phyloP scores from a whole-genome alignment of 1,140 invertebrate species.

The Campoletis sonorensis region DNA sequence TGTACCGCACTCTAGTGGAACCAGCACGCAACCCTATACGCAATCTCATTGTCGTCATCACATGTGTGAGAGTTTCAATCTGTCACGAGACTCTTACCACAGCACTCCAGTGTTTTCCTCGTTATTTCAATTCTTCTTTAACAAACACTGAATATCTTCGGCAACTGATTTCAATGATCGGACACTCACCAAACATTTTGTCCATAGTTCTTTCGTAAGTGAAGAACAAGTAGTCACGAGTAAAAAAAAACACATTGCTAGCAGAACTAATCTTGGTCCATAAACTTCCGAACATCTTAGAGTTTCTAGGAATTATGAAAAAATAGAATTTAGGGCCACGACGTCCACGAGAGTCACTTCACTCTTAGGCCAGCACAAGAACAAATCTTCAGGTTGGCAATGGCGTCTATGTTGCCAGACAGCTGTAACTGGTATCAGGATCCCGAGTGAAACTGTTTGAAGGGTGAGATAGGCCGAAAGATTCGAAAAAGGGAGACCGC shows the following conservation, averaged over 20 bases:
- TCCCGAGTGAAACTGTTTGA: background rate
- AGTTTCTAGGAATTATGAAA: background rate
- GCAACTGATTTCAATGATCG: background rate
- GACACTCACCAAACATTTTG: background rate
- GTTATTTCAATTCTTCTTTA: background rate
- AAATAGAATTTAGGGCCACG: background rate
- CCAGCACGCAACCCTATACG: constrained; percentile 41
- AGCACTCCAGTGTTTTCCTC: background rate
- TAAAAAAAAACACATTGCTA: background rate
- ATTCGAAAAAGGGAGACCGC: constrained; percentile 38
- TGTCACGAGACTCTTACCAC: background rate
- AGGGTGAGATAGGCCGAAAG: constrained; percentile 31
- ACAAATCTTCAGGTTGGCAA: background rate
- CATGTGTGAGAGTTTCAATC: constrained; percentile 14
- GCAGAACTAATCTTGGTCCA: background rate
- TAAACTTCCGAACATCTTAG: background rate
- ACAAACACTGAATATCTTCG: background rate
- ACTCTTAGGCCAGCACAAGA: background rate
- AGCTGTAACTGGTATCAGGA: constrained; percentile 17
- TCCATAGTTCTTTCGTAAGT: background rate
- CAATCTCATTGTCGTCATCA: constrained; percentile 30
- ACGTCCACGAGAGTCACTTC: background rate
- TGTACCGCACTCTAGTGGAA: constrained; percentile 40
- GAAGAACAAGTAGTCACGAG: background rate
- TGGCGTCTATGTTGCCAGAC: background rate